These are phyloP conservation scores for Zaprionus bogoriensis DNA, from an alignment of 2,888 invertebrate genomes.

Conservation along the genomic window DNA sequence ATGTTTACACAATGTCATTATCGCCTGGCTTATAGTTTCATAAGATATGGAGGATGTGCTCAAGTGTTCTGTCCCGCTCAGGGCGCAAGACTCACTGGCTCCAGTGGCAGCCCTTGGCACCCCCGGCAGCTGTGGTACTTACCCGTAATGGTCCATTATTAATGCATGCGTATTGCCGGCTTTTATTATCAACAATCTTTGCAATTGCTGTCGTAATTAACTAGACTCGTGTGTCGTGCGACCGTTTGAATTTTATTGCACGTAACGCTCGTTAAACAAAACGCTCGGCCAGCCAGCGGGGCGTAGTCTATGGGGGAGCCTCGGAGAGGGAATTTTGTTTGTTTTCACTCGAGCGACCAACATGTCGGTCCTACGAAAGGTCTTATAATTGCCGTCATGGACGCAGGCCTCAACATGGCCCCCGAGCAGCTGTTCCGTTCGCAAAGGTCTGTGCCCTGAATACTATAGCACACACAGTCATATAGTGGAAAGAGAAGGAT, in stretches of 20 bases:
- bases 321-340: background rate
- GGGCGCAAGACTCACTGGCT: no score
- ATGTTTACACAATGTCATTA: no score
- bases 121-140: conserved; percentile 2
- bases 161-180: conserved; percentile 8
- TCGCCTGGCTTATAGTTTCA: no score
- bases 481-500: background rate
- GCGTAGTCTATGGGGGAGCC: background rate
- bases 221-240: conserved; percentile 22
- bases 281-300: conserved; percentile 14
- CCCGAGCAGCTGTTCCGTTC: conserved; percentile 48
- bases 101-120: background rate
- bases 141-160: conserved; percentile 22
- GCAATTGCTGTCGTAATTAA: conserved; percentile 31
- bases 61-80: no score
- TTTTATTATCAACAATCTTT: conserved; percentile 18
- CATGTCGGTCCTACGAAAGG: background rate
- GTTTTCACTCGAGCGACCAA: conserved; percentile 2
- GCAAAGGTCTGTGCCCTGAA: conserved; percentile 3
- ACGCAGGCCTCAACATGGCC: no score
- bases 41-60: no score
- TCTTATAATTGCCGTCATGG: conserved; percentile 30
- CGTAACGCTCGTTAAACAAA: conserved; percentile 49
- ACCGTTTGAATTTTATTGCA: conserved; percentile 25
- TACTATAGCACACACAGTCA: background rate